Conservation (phyloP, 2,888 invertebrate genomes). For the Lasioglossum lativentre region DNA sequence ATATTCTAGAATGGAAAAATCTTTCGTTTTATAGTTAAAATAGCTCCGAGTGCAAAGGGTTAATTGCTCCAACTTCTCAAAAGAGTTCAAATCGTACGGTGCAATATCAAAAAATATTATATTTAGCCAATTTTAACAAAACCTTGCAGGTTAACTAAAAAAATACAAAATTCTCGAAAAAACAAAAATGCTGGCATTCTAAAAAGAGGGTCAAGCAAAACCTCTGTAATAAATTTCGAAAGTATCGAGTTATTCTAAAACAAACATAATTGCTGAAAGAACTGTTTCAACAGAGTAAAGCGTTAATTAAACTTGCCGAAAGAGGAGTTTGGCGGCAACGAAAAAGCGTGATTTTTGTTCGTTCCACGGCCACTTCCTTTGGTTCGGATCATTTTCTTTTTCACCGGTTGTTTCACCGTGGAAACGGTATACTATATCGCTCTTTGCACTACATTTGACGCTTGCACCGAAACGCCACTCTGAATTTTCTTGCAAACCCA, state of each 20-base stretch:
- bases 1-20: too few species aligned
- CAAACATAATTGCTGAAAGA: neutral
- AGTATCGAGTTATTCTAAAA: rapidly evolving
- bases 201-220: neutral
- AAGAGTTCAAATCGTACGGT: too few species aligned
- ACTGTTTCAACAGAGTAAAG: neutral
- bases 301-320: neutral
- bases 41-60: too few species aligned
- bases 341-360: neutral
- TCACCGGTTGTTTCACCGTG: slow-evolving; percentile 1
- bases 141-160: too few species aligned
- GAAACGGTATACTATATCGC: slow-evolving; percentile 29
- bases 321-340: neutral
- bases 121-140: too few species aligned
- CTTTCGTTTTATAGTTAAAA: too few species aligned
- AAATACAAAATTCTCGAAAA: neutral
- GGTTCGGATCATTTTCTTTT: slow-evolving; percentile 16
- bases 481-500: slow-evolving; percentile 36
- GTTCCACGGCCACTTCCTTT: neutral
- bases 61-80: too few species aligned
- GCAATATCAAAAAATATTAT: too few species aligned
- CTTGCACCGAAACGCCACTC: slow-evolving; percentile 36
- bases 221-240: neutral
- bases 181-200: neutral
- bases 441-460: slow-evolving; percentile 46